Percentiles rank a stretch among this genome's conserved stretches.
phyloP scores from a whole-genome alignment of 1,140 invertebrate genomes.

The Pseudoatta argentina region DNA sequence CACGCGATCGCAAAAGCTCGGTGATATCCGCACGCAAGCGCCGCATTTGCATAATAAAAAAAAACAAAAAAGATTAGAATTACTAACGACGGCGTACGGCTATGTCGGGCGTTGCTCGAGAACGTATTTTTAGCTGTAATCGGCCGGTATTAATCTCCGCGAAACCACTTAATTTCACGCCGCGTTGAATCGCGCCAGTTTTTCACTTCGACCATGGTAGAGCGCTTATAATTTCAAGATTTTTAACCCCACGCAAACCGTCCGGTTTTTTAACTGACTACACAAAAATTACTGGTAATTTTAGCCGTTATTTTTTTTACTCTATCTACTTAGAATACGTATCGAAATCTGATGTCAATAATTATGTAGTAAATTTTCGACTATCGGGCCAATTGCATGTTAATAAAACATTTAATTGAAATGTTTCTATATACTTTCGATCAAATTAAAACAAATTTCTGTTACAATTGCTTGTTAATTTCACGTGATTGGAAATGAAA shows the following conservation, averaged over 20 bases:
- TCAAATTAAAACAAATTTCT: conserved; percentile 14
- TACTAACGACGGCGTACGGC: conserved; percentile 35
- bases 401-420: conserved; percentile 9
- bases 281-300: conserved; percentile 17
- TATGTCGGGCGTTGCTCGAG: conserved; percentile 38
- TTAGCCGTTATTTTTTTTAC: conserved; percentile 15
- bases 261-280: conserved; percentile 34
- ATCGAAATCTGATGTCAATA: conserved; percentile 9
- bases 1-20: conserved; percentile 40
- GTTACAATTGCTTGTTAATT: conserved; percentile 25
- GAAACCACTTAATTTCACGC: conserved; percentile 64
- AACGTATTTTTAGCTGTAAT: conserved; percentile 61
- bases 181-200: conserved; percentile 58
- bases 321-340: neutral
- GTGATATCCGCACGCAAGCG: conserved; percentile 34
- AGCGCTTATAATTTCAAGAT: conserved; percentile 57
- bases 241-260: conserved; percentile 36
- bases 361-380: neutral
- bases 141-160: conserved; percentile 60
- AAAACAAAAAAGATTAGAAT: conserved; percentile 38
- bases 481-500: conserved; percentile 36
- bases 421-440: conserved; percentile 3
- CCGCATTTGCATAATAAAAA: conserved; percentile 61
- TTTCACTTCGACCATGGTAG: conserved; percentile 40
- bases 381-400: neutral